Conservation (phyloP, 35 echinoderm and acorn worm genomes). For the Amphiura filiformis region DNA sequence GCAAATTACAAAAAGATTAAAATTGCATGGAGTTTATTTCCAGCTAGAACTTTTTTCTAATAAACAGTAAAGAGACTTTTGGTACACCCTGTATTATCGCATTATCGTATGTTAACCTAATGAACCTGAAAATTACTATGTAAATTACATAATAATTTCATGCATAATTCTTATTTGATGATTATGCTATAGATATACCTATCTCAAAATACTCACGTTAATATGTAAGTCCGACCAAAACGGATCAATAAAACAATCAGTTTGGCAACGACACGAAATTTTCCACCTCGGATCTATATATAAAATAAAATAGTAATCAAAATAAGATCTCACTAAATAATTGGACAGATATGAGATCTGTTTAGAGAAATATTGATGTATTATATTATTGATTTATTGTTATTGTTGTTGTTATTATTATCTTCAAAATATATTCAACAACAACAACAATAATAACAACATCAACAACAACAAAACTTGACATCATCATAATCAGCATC, state of each 20-base stretch:
- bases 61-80: too few species aligned
- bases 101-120: not conserved
- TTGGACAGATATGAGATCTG: not conserved
- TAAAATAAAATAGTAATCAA: not conserved
- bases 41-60: too few species aligned
- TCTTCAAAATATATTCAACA: not conserved
- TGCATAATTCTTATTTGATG: not conserved
- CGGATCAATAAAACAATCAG: constrained; percentile 37
- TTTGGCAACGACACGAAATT: constrained; percentile 37
- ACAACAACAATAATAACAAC: not conserved
- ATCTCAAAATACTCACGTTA: constrained; percentile 51
- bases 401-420: not conserved
- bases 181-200: too few species aligned
- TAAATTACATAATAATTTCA: too few species aligned
- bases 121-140: too few species aligned
- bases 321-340: not conserved
- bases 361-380: not conserved
- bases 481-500: not conserved
- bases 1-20: too few species aligned
- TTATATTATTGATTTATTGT: not conserved
- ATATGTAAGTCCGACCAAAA: constrained; percentile 44
- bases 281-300: constrained; percentile 24
- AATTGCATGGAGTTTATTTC: not conserved
- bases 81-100: too few species aligned
- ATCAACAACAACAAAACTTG: not conserved